Evolutionary conservation across 1,140 invertebrate species (phyloP).

Genomic region (Tetraneura akinire): DNA sequence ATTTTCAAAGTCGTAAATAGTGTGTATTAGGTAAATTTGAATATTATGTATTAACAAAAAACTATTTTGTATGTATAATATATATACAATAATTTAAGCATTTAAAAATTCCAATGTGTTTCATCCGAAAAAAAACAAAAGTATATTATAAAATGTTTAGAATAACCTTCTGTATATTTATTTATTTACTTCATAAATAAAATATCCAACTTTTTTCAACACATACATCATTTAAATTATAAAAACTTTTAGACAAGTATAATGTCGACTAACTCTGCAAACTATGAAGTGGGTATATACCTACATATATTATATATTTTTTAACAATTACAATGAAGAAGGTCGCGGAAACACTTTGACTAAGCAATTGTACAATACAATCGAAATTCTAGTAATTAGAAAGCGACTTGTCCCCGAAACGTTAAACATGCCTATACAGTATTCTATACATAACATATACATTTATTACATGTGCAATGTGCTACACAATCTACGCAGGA

Average conservation of each 20-base stretch:
- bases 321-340: not conserved
- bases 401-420: constrained; percentile 33
- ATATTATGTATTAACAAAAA: no score
- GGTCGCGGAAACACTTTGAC: constrained; percentile 1
- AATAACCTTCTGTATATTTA: no score
- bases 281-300: not conserved
- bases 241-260: no score
- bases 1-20: no score
- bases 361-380: constrained; percentile 9
- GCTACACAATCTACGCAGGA: not conserved
- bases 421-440: not conserved
- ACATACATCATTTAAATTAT: not conserved
- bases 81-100: not conserved
- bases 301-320: not conserved
- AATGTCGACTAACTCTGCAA: no score
- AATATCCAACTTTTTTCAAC: not conserved
- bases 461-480: not conserved
- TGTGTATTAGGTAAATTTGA: no score
- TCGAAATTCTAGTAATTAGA: constrained; percentile 26
- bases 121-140: not conserved
- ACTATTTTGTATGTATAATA: not conserved
- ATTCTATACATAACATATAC: no score
- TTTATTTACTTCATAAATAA: constrained; percentile 11
- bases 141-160: not conserved
- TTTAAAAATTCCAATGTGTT: not conserved